Conservation (phyloP, 1,140 invertebrate genomes). For the Latrodectus geometricus region DNA sequence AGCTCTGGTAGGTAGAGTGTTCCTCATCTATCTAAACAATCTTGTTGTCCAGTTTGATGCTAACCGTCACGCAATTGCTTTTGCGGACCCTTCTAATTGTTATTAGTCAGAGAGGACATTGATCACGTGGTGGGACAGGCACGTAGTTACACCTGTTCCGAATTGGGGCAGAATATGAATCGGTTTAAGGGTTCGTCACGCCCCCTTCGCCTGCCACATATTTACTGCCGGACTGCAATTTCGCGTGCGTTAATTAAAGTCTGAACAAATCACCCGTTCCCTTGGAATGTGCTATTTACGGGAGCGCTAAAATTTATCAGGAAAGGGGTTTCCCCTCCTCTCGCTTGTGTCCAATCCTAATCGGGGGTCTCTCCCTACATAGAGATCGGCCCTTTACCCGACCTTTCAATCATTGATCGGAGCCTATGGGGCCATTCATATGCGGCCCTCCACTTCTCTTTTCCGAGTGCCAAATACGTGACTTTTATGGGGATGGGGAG, state of each 20-base stretch:
- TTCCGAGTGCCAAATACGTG: constrained; percentile 19
- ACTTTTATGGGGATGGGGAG: constrained; percentile 46
- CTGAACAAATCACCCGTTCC: constrained; percentile 50
- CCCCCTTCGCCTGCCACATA: constrained; percentile 21
- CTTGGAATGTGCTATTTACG: constrained; percentile 38
- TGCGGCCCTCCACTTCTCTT: not conserved
- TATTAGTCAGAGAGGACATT: constrained; percentile 29
- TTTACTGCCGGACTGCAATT: constrained; percentile 36
- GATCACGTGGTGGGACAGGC: constrained; percentile 26
- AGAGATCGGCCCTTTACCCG: not conserved
- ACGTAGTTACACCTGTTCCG: constrained; percentile 38
- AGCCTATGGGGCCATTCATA: constrained; percentile 24
- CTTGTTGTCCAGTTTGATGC: constrained; percentile 16
- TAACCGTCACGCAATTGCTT: constrained; percentile 31
- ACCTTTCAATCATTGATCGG: constrained; percentile 38
- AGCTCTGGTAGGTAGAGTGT: too few relatives aligned
- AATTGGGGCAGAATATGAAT: constrained; percentile 28
- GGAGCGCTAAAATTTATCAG: constrained; percentile 49
- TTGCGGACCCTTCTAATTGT: constrained; percentile 23
- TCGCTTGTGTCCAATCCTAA: too few relatives aligned
- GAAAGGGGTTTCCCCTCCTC: not conserved
- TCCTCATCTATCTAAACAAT: not conserved
- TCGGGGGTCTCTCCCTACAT: too few relatives aligned
- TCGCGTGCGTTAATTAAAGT: constrained; percentile 53
- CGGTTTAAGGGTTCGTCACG: not conserved